A percentile compares a stretch with the other conserved stretches of the same genome.
These are phyloP conservation scores for Ichneumon xanthorius DNA, from an alignment of 2,888 invertebrate species.

Conservation along the genomic window DNA sequence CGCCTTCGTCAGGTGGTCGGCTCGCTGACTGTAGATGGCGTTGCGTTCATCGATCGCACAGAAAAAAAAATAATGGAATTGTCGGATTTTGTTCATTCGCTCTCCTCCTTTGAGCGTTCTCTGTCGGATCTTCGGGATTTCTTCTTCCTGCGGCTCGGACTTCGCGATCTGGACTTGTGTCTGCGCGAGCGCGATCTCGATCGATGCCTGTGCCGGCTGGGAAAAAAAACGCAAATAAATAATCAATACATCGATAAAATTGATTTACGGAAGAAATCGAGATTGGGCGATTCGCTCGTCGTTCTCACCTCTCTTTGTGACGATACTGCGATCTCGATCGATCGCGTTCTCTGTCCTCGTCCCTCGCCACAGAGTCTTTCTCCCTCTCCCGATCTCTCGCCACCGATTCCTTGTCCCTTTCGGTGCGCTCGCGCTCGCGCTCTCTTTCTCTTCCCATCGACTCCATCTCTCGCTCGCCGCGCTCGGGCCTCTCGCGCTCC, in stretches of 20 bases:
- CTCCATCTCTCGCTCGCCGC: slow-evolving; percentile 76
- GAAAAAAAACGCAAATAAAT: not conserved
- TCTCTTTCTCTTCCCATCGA: slow-evolving; percentile 78
- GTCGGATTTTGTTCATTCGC: slow-evolving; percentile 85
- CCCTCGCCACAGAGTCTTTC: slow-evolving; percentile 81
- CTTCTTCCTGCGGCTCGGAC: slow-evolving; percentile 90
- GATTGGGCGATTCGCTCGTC: too few relatives aligned
- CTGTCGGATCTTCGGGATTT: slow-evolving; percentile 89
- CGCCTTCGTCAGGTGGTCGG: slow-evolving; percentile 20
- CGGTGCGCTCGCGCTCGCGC: slow-evolving; percentile 77
- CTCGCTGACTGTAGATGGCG: slow-evolving; percentile 23
- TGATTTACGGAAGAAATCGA: too few relatives aligned
- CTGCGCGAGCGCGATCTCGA: slow-evolving; percentile 87
- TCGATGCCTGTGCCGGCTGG: slow-evolving; percentile 82
- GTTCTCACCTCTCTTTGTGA: slow-evolving; percentile 85
- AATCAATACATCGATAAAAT: not conserved
- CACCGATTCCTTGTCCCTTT: slow-evolving; percentile 80
- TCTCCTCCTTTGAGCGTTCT: slow-evolving; percentile 88
- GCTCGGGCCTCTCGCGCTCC: slow-evolving; percentile 82
- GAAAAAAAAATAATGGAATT: slow-evolving; percentile 51
- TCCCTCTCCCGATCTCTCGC: slow-evolving; percentile 83
- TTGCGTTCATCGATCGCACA: slow-evolving; percentile 43
- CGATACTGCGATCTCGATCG: slow-evolving; percentile 88
- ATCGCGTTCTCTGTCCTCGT: slow-evolving; percentile 82
- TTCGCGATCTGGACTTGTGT: slow-evolving; percentile 90